Evolutionary conservation across 2,888 invertebrate genomes (phyloP).

Genomic region (Troilus luridus): DNA sequence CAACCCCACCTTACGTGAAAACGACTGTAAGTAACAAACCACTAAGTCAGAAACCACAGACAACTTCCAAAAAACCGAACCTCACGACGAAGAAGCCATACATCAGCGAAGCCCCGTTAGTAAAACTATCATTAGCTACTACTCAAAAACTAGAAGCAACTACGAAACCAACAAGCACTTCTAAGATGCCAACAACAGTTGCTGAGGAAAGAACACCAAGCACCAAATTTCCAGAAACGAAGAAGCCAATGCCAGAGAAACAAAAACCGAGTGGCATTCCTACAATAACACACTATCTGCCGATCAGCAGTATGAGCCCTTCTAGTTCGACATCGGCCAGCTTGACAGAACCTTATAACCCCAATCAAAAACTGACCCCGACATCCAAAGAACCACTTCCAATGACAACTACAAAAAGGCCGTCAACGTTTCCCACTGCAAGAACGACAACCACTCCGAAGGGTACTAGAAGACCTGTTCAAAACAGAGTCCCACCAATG

Average conservation of each 20-base stretch:
- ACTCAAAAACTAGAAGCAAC: conserved; percentile 46
- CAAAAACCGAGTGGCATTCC: conserved; percentile 65
- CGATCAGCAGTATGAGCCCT: conserved; percentile 64
- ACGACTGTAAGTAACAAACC: conserved; percentile 24
- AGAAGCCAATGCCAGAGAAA: conserved; percentile 64
- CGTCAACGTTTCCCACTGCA: conserved; percentile 58
- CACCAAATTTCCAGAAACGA: conserved; percentile 52
- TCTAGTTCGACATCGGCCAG: conserved; percentile 56
- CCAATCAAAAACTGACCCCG: conserved; percentile 43
- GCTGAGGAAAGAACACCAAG: conserved; percentile 55
- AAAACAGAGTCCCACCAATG: conserved; percentile 16
- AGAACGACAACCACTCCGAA: conserved; percentile 59
- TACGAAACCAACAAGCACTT: conserved; percentile 59
- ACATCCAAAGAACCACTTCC: conserved; percentile 56
- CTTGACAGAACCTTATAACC: conserved; percentile 55
- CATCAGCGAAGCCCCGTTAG: conserved; percentile 5
- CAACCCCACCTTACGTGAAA: conserved; percentile 55
- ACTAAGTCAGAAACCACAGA: conserved; percentile 55
- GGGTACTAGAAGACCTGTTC: conserved; percentile 63
- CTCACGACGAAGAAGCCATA: conserved; percentile 37
- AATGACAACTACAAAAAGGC: conserved; percentile 65
- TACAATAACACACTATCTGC: conserved; percentile 65
- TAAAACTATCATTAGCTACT: conserved; percentile 45
- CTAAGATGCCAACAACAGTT: conserved; percentile 59
- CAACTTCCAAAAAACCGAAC: conserved; percentile 50